Evolutionary conservation across 1,140 invertebrate genomes (phyloP).

Genomic region (Geopemphigus sp.): DNA sequence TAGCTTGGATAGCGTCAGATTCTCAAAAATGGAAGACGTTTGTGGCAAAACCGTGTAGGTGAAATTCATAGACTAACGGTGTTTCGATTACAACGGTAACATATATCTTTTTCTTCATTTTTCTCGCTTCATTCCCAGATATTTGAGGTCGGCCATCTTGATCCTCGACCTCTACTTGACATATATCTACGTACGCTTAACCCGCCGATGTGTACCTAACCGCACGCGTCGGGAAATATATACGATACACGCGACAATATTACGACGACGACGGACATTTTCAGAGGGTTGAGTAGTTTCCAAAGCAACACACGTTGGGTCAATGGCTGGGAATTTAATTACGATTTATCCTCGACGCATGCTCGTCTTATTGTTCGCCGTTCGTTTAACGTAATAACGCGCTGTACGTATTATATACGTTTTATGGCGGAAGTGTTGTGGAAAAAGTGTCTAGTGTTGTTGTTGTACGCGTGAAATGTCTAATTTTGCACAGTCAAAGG

Average conservation of each 20-base stretch:
- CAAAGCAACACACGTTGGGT: conserved; percentile 22
- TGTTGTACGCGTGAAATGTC: not conserved
- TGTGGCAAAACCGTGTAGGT: too few relatives aligned
- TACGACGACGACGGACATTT: too few relatives aligned
- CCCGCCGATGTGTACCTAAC: not conserved
- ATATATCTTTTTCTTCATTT: too few relatives aligned
- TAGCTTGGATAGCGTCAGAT: too few relatives aligned
- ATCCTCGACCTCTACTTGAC: too few relatives aligned
- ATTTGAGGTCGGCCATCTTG: too few relatives aligned
- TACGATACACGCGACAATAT: too few relatives aligned
- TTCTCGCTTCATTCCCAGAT: too few relatives aligned
- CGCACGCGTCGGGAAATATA: too few relatives aligned
- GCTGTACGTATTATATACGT: not conserved
- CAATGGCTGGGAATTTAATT: conserved; percentile 7
- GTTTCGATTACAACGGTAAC: too few relatives aligned
- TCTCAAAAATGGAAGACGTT: too few relatives aligned
- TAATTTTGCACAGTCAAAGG: not conserved
- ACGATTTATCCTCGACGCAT: not conserved
- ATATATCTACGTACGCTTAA: not conserved
- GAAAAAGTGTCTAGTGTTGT: not conserved
- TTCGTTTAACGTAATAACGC: not conserved
- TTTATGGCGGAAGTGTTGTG: not conserved
- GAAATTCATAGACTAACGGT: too few relatives aligned
- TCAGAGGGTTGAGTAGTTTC: not conserved
- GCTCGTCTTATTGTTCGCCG: not conserved